Conservation (phyloP, 2,888 invertebrate species). For the Plutella xylostella region DNA sequence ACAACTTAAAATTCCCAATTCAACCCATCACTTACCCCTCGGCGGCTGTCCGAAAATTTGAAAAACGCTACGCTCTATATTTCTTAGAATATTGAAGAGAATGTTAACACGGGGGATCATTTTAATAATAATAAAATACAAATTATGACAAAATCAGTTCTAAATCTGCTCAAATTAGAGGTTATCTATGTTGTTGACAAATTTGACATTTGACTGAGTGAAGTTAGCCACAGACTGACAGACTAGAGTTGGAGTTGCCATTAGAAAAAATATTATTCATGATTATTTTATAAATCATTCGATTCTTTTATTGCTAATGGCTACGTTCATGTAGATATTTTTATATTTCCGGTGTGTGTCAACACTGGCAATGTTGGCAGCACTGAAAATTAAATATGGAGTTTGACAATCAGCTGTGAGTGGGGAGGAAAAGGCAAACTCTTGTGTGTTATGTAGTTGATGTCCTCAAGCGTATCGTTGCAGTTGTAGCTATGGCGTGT, state of each 20-base stretch:
- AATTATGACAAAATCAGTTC: too few species aligned
- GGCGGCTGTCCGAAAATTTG: conserved; percentile 47
- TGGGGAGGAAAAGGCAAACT: conserved; percentile 63
- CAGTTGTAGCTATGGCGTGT: conserved; percentile 86
- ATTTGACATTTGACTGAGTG: too few species aligned
- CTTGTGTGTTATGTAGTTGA: conserved; percentile 62
- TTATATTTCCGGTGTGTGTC: too few species aligned
- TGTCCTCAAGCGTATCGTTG: conserved; percentile 72
- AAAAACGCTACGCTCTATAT: conserved; percentile 39
- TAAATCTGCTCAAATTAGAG: too few species aligned
- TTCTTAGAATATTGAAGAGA: conserved; percentile 33
- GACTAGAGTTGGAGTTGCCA: neutral
- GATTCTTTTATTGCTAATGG: too few species aligned
- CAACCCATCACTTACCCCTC: conserved; percentile 42
- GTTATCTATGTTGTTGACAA: too few species aligned
- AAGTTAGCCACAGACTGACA: too few species aligned
- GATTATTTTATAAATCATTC: too few species aligned
- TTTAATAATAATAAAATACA: too few species aligned
- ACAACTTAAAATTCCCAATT: too few species aligned
- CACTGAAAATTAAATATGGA: conserved; percentile 28
- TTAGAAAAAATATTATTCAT: neutral
- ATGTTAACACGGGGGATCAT: conserved; percentile 39
- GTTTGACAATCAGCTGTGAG: conserved; percentile 65
- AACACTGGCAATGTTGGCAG: conserved; percentile 21
- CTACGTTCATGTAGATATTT: too few species aligned